Conservation (phyloP, 2,888 invertebrate species). For the Drosophila basisetae region DNA sequence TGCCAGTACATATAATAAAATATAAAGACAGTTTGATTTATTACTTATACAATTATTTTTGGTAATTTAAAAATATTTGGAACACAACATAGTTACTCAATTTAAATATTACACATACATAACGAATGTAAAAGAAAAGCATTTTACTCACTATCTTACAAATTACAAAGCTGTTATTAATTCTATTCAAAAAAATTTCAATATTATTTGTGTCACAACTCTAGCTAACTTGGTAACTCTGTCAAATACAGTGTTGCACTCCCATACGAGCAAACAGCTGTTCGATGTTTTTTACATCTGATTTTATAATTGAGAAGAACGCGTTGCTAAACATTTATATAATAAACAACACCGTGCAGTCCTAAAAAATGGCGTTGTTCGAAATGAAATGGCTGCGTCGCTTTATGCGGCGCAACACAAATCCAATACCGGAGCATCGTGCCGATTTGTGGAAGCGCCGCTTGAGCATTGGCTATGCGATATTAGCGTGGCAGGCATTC, state of each 20-base stretch:
- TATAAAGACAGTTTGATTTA: slow-evolving; percentile 2
- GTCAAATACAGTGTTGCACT: slow-evolving; percentile 7
- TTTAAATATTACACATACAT: neutral
- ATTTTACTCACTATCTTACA: neutral
- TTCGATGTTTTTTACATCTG: slow-evolving; percentile 35
- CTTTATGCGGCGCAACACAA: slow-evolving; percentile 86
- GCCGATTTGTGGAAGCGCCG: slow-evolving; percentile 88
- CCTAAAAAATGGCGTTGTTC: slow-evolving; percentile 84
- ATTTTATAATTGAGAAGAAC: slow-evolving; percentile 26
- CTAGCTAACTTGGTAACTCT: slow-evolving; percentile 7
- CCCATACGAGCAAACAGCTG: slow-evolving; percentile 49
- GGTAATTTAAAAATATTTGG: slow-evolving; percentile 1
- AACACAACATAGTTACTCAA: neutral
- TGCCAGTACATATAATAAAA: neutral
- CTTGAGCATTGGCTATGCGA: slow-evolving; percentile 88
- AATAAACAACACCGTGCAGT: slow-evolving; percentile 34
- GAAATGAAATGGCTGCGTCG: slow-evolving; percentile 86
- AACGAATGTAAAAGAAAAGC: neutral
- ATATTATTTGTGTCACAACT: neutral
- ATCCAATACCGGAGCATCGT: slow-evolving; percentile 86
- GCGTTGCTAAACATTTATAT: slow-evolving; percentile 54
- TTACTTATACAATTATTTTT: slow-evolving; percentile 8
- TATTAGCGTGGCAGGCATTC: slow-evolving; percentile 91
- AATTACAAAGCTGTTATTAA: neutral
- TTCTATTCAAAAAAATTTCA: neutral